These are phyloP conservation scores for Perognathus longimembris DNA, from an alignment of 2,113 vertebrate genomes.

Conservation along the genomic window DNA sequence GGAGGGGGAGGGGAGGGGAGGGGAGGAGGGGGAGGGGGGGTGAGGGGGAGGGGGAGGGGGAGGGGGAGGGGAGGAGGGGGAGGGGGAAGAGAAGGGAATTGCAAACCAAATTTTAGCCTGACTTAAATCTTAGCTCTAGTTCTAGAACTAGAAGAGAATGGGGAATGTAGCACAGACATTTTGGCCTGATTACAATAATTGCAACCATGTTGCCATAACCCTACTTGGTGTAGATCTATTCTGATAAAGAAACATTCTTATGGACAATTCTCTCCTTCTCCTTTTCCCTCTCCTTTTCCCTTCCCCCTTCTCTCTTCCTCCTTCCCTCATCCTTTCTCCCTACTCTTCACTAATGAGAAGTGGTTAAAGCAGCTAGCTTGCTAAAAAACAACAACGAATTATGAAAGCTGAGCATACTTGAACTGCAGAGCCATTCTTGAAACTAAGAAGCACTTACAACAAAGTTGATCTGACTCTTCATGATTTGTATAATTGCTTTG, in stretches of 20 bases:
- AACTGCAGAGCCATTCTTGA: conserved; percentile 4
- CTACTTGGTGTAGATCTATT: conserved; percentile 15
- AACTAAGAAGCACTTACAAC: conserved; percentile 43
- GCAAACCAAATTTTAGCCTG: conserved; percentile 32
- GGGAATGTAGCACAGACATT: background rate
- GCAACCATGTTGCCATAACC: background rate
- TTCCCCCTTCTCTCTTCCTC: too few relatives aligned
- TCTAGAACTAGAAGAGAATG: conserved; percentile 22
- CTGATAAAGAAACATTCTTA: conserved; percentile 32
- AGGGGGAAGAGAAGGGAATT: background rate
- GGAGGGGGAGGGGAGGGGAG: too few relatives aligned
- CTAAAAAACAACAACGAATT: conserved; percentile 44
- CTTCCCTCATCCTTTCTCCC: too few relatives aligned
- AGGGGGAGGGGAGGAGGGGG: background rate
- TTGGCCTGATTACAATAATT: background rate
- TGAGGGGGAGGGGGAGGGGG: background rate
- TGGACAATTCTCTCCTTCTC: background rate
- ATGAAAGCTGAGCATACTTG: conserved; percentile 6
- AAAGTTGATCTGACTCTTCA: conserved; percentile 52
- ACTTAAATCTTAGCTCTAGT: conserved; percentile 33
- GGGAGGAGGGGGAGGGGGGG: background rate
- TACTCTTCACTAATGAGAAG: background rate
- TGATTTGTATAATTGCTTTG: conserved; percentile 63
- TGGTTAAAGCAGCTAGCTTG: background rate
- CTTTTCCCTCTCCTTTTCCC: background rate